Conservation (phyloP, 2,797 vertebrate genomes). For the Aldrovandia affinis region DNA sequence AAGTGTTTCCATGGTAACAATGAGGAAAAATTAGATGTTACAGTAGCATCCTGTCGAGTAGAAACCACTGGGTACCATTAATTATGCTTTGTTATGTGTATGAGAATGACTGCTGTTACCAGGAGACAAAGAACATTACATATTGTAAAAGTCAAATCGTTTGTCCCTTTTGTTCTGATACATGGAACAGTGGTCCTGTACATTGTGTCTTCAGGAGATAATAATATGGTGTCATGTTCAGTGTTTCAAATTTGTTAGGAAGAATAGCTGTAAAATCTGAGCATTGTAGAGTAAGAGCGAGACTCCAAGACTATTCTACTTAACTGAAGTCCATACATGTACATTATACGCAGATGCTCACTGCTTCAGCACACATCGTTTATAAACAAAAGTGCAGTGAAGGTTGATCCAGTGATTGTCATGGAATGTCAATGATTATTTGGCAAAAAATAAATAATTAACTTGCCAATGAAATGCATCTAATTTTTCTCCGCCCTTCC, state of each 20-base stretch:
- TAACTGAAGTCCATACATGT: neutral
- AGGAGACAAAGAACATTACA: constrained; percentile 13
- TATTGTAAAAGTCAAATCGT: neutral
- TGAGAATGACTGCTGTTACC: constrained; percentile 33
- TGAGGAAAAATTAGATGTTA: constrained; percentile 41
- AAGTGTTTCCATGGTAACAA: constrained; percentile 59
- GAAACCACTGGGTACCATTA: constrained; percentile 40
- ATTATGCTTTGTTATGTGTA: constrained; percentile 37
- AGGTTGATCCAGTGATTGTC: too few species aligned
- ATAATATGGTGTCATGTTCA: constrained; percentile 12
- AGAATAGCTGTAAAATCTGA: neutral
- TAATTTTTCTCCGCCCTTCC: too few species aligned
- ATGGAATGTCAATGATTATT: too few species aligned
- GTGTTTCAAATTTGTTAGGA: neutral
- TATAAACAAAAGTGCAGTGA: too few species aligned
- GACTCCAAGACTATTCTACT: neutral
- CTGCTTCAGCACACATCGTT: neutral
- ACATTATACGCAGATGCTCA: neutral
- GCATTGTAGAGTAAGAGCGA: neutral
- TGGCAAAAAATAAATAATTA: too few species aligned
- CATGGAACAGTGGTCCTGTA: neutral
- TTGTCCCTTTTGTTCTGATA: neutral
- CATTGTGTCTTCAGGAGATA: neutral
- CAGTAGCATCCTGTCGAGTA: constrained; percentile 34
- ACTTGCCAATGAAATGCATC: too few species aligned